A percentile compares a stretch with the other conserved stretches of the same genome.
These are phyloP conservation scores for Myocastor coypus DNA, from an alignment of 2,113 vertebrate species.

Conservation along the genomic window DNA sequence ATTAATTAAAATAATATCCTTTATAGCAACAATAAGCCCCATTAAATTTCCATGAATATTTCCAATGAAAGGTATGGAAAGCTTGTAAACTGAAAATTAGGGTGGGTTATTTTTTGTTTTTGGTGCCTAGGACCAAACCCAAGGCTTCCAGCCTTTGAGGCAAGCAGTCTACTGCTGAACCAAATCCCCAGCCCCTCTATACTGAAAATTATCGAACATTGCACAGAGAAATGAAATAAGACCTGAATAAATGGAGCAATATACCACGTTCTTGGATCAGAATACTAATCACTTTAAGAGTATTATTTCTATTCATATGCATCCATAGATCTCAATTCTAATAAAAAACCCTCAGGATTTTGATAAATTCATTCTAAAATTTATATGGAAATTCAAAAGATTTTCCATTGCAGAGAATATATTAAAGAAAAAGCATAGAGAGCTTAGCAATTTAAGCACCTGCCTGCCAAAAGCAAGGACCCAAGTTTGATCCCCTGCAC, in stretches of 20 bases:
- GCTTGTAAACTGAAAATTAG: neutral
- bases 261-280: neutral
- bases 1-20: neutral
- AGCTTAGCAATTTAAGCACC: too few relatives aligned
- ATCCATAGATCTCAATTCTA: neutral
- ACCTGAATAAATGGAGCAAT: neutral
- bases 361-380: conserved; percentile 44
- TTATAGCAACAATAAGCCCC: neutral
- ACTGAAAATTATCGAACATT: neutral
- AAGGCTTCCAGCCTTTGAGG: too few relatives aligned
- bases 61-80: conserved; percentile 14
- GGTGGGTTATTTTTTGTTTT: too few relatives aligned
- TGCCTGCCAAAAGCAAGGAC: too few relatives aligned
- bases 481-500: too few relatives aligned
- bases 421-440: neutral
- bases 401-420: neutral
- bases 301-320: neutral
- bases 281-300: neutral
- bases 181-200: neutral
- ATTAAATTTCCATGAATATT: neutral
- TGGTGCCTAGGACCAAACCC: too few relatives aligned
- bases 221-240: neutral
- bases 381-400: conserved; percentile 35
- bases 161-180: too few relatives aligned
- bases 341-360: neutral